Conservation (phyloP, 1,140 invertebrate species). For the Brachionus plicatilis region DNA sequence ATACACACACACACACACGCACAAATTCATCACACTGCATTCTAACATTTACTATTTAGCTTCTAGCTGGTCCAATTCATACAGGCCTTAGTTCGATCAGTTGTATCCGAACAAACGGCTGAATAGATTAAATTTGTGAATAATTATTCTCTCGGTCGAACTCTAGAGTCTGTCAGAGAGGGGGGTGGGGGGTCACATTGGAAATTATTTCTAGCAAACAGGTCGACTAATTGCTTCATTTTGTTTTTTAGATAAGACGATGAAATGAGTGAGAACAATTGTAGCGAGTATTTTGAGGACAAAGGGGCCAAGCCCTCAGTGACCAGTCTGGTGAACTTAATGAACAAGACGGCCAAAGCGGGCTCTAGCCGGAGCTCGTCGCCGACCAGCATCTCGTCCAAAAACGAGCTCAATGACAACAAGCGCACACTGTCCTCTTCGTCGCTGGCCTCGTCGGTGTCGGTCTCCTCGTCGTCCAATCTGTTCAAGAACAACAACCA, state of each 20-base stretch:
- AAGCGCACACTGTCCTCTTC: conserved; percentile 13
- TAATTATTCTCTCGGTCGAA: neutral
- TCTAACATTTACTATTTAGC: neutral
- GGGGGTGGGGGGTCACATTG: neutral
- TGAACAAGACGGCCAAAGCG: neutral
- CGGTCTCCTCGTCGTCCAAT: neutral
- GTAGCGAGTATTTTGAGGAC: neutral
- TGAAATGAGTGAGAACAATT: neutral
- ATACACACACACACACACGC: neutral
- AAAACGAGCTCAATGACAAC: neutral
- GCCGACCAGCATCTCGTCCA: neutral
- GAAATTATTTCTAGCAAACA: neutral
- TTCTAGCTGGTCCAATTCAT: neutral
- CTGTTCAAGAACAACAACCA: neutral
- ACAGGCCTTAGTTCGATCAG: neutral
- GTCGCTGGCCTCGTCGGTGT: neutral
- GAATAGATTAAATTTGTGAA: neutral
- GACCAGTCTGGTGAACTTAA: neutral
- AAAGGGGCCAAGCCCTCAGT: neutral
- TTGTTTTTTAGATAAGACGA: neutral
- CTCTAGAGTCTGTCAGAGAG: neutral
- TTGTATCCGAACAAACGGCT: neutral
- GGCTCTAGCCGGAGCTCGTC: neutral
- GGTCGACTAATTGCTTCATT: neutral
- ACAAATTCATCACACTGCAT: neutral